Evolutionary conservation across 2,888 invertebrate species (phyloP), one percentile per base, ranked within the genome.

Genomic region (Pycnomerus fuliginosus): DNA sequence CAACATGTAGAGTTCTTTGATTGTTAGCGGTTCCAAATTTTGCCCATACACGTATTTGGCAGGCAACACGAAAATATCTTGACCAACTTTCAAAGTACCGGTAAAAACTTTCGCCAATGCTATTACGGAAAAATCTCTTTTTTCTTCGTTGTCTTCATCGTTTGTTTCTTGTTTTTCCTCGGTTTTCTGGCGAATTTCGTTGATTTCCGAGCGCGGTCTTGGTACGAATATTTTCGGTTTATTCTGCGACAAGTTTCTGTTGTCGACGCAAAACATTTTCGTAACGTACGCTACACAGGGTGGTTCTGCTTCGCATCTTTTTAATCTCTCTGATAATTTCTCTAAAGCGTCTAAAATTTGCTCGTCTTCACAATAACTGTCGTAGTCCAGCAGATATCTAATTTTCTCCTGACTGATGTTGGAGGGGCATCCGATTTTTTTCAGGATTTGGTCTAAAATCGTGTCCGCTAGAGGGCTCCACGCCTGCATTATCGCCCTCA

Each of bases 41-140:
- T 28, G 32, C 28, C n/a, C 76, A 0, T 95, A 94, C 71, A 92
- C 83, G 70, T 96, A 92, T 70, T 92, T 91, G 1, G 94, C 91
- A 8, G 90, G 85, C 14, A 97, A 72, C 11, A 92, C 87, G 71
- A 83, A 95, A 3, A 97, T 73, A 62, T 82, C 82, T 61, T 85
- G 83, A 3, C 92, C 93, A 56, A 76, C 78, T 53, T 70, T 82
- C 20, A 97, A 69, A 37, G 80, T 85, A 2, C 98, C 97, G 68
- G 93, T 93, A 69, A 91, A 97, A 20, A 98, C 80, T 62, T 97
- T 80, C 11, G 94, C 94, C 74, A 98, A 92, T 1, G 93, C 97
- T 51, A 98, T 78, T 65, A 96, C 88, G 2, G 42, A 22, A 30
- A 43, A 48, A 12, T 48, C 43, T 2, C 14, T 10, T 15, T 22